These are phyloP conservation scores for Spialia ferax DNA, from an alignment of 2,888 invertebrate species.

Conservation along the genomic window DNA sequence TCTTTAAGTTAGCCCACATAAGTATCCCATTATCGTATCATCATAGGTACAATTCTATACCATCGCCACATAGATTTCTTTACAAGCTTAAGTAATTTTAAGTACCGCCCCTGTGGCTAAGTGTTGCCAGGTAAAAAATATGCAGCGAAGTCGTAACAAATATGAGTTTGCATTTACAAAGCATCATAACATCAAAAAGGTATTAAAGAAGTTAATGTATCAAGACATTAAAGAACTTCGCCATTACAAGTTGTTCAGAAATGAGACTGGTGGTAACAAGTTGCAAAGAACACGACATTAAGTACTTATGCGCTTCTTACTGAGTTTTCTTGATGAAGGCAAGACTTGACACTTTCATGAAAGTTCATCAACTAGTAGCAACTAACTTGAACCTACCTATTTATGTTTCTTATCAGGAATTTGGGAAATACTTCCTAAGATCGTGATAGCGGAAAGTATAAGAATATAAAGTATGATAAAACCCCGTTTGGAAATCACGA, in stretches of 20 bases:
- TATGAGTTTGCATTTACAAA: background rate
- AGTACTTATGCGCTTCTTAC: constrained; percentile 48
- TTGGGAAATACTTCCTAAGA: background rate
- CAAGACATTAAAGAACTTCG: constrained; percentile 10
- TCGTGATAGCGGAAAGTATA: background rate
- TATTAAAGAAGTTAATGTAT: constrained; percentile 14
- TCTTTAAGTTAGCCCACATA: too few species aligned
- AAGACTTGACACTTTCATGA: constrained; percentile 41
- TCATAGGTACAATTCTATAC: too few species aligned
- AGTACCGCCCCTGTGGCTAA: too few species aligned
- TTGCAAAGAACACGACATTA: constrained; percentile 40
- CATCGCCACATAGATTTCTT: too few species aligned
- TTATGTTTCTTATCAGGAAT: background rate
- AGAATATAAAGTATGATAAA: too few species aligned
- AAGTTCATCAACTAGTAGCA: constrained; percentile 17
- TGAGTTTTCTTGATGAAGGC: constrained; percentile 50
- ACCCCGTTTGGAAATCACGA: too few species aligned
- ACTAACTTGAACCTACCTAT: background rate
- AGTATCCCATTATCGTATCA: too few species aligned
- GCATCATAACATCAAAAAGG: background rate
- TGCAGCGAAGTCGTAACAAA: background rate
- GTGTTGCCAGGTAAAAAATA: background rate
- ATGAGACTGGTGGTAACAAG: constrained; percentile 27
- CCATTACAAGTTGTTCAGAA: constrained; percentile 10
- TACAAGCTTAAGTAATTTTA: too few species aligned